Percentiles rank a stretch among this genome's conserved stretches.
Conservation (phyloP, 2,113 vertebrate species). For the Willisornis vidua region DNA sequence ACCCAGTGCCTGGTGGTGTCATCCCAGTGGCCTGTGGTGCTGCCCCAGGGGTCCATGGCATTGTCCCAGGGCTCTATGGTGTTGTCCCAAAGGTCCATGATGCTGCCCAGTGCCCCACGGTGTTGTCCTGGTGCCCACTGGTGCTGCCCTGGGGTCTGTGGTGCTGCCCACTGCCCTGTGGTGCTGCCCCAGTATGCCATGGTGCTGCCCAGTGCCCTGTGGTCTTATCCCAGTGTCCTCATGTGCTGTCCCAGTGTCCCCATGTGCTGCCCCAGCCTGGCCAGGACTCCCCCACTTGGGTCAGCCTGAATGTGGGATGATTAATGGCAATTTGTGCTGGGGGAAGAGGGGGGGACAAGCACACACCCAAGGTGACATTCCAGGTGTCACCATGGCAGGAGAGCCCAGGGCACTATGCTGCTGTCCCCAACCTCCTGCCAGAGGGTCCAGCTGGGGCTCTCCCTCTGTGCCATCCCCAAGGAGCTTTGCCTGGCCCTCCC, state of each 20-base stretch:
- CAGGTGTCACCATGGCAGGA: not conserved
- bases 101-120: not conserved
- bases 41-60: accelerated
- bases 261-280: not conserved
- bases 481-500: not conserved
- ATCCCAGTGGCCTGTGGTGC: not conserved
- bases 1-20: too few species aligned
- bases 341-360: not conserved
- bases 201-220: too few species aligned
- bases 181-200: too few species aligned
- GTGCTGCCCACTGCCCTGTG: not conserved
- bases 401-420: not conserved
- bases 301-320: accelerated
- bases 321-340: accelerated
- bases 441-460: not conserved
- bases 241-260: not conserved
- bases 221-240: accelerated
- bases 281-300: not conserved
- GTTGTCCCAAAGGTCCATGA: accelerated
- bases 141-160: too few species aligned
- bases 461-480: not conserved
- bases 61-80: not conserved
- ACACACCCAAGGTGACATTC: accelerated
- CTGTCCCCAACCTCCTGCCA: not conserved
- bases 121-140: not conserved